Evolutionary conservation across 2,888 invertebrate species (phyloP), one percentile per base, ranked within the genome.

Genomic region (Dinocampus coccinellae): DNA sequence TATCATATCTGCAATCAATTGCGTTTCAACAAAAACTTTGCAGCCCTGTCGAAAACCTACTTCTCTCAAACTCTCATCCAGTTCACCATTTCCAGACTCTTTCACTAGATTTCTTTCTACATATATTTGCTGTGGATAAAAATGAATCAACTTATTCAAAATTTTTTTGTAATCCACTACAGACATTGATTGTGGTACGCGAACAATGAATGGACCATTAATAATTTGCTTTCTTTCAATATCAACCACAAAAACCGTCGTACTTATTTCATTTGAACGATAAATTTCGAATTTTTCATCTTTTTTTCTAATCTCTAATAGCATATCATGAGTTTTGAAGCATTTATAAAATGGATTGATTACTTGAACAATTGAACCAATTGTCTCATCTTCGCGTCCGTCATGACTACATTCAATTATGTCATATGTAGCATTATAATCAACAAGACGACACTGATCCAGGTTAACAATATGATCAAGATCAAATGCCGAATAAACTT

Each of bases 371-470:
- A 82, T 72, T 58, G 53, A 87, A 64, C 84, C 83, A 73, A 89
- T 88, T 77, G 81, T 87, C 58, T 90, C 88, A 3, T 90, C 86
- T 53, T 91, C 91, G 61, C 88, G 87, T 0, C 89, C 90, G 74
- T 93, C 93, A 80, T 92, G 93, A 70, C 92, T 93, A 73, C 90
- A 90, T 74, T 93, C 91, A 29, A 95, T 91, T 10, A 91, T 89
- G 75, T 93, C 92, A 72, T 89, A 89, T 58, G 88, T 86, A 68
- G 90, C 90, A 80, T 94, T 92, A 81, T 92, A 95, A 69, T 90
- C 90, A 22, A 95, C 94, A 29, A 95, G 88, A 4, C 95, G 91
- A 80, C 93, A 93, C 75, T 92, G 91, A 64, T 92, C 90, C n/a
- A 92, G 78, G 2, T 91, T 90, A 0, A 92, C 91, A 71, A 90